Evolutionary conservation across 2,797 vertebrate species (phyloP).

Genomic region (Manis pentadactyla): DNA sequence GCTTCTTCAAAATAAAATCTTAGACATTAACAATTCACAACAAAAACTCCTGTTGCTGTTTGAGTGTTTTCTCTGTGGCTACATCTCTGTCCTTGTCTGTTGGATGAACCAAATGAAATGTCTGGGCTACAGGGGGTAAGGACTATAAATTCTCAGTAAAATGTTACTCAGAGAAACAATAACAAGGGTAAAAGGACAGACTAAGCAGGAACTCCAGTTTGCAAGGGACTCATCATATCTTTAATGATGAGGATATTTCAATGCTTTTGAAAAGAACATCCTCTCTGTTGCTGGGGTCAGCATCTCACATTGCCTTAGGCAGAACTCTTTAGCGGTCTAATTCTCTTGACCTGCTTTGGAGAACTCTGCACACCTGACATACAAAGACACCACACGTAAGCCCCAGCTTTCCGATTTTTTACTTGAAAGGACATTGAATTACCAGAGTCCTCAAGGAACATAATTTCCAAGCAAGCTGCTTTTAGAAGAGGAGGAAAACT

Average conservation of each 20-base stretch:
- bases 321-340: background rate
- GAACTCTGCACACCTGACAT: background rate
- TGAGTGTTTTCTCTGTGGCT: background rate
- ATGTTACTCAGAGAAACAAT: background rate
- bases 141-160: background rate
- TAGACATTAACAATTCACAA: background rate
- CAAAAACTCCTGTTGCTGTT: background rate
- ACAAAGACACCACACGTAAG: background rate
- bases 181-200: background rate
- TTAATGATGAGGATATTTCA: constrained; percentile 5
- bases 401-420: background rate
- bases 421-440: constrained; percentile 17
- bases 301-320: background rate
- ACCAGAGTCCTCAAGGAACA: background rate
- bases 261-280: background rate
- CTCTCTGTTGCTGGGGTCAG: background rate
- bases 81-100: background rate
- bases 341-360: background rate
- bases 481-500: background rate
- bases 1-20: background rate
- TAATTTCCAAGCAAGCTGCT: constrained; percentile 31
- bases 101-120: background rate
- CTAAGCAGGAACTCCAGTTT: background rate
- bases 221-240: background rate
- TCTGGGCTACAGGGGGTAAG: background rate